A percentile compares a stretch with the other conserved stretches of the same genome.
These are phyloP conservation scores for Temnothorax longispinosus DNA, from an alignment of 1,140 invertebrate genomes.

Conservation along the genomic window DNA sequence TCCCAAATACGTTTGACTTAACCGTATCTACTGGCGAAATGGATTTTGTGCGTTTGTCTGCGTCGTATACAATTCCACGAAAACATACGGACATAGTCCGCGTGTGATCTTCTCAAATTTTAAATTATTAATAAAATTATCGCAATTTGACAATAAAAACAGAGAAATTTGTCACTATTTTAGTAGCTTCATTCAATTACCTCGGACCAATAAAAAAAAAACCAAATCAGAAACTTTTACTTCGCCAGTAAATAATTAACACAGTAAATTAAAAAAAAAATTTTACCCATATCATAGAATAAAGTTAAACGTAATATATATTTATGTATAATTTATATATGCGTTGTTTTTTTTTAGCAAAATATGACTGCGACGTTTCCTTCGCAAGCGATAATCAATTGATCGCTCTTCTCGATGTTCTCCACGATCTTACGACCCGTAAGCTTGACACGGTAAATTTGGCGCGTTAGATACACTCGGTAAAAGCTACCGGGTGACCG, in stretches of 20 bases:
- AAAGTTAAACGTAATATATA: background rate
- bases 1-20: constrained; percentile 71
- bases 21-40: constrained; percentile 57
- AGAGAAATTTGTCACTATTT: background rate
- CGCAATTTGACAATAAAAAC: background rate
- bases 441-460: constrained; percentile 42
- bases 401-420: constrained; percentile 3
- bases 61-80: background rate
- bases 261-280: background rate
- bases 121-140: background rate
- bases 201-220: background rate
- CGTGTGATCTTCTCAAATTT: background rate
- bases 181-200: background rate
- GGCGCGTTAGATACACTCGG: constrained; percentile 49
- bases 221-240: no score
- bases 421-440: constrained; percentile 11
- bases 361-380: no score
- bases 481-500: constrained; percentile 41
- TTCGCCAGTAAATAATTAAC: no score
- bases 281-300: background rate
- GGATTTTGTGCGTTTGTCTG: constrained; percentile 45
- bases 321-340: background rate
- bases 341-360: background rate
- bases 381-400: constrained; percentile 17
- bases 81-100: background rate